These are phyloP conservation scores for Myiothlypis chrysogaster DNA, from an alignment of 2,797 vertebrate species.

Conservation along the genomic window DNA sequence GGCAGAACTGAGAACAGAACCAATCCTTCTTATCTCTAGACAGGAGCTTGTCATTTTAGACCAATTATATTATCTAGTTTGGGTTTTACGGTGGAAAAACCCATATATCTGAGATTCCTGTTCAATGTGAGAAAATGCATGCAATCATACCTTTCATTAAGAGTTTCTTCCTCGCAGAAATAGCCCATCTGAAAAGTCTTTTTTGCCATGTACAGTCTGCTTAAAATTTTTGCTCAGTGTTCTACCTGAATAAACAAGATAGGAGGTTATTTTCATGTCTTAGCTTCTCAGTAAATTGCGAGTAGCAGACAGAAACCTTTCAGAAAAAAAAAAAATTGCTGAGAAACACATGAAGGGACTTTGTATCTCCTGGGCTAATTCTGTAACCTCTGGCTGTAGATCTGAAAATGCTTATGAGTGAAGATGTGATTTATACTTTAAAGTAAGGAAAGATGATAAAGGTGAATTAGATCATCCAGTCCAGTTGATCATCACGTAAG, in stretches of 20 bases:
- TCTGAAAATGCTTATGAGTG: not conserved
- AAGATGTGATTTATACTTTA: not conserved
- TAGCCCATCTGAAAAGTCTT: not conserved
- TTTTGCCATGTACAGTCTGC: not conserved
- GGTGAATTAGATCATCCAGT: not conserved
- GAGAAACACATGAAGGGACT: not conserved
- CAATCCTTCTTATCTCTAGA: not conserved
- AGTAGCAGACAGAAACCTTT: not conserved
- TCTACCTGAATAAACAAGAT: slow-evolving; percentile 4
- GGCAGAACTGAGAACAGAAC: not conserved
- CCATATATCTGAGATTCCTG: not conserved
- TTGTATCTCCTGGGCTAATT: not conserved
- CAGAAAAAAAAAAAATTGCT: not conserved
- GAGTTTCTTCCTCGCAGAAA: not conserved
- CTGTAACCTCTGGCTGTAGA: not conserved
- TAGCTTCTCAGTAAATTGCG: not conserved
- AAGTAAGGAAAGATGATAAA: not conserved
- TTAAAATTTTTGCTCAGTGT: not conserved
- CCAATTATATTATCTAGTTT: not conserved
- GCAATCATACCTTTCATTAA: not conserved
- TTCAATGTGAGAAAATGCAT: not conserved
- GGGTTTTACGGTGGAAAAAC: not conserved
- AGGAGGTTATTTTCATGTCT: not conserved
- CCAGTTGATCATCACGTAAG: not conserved
- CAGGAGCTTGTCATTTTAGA: not conserved